Base-by-base conservation (phyloP, 2,113 vertebrate genomes). In the Corapipo altera region DNA sequence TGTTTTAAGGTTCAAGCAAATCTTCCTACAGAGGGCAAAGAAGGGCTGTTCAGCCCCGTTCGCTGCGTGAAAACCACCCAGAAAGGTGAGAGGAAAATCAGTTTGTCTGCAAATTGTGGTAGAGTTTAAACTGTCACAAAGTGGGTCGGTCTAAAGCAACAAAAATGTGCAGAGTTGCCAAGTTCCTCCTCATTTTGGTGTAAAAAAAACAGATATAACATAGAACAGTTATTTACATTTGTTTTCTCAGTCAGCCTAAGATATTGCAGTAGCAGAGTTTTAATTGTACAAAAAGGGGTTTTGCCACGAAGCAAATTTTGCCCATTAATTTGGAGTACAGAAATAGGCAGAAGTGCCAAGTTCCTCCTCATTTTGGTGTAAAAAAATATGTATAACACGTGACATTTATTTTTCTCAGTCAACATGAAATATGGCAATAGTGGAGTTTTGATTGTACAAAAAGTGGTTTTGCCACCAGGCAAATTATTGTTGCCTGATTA, bases 1-100 rank as follows among this genome's bases (percentile, higher is more conserved):
- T 98, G 98, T 76, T 88, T 98, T 88, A 97, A 95, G 85, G 98
- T 97, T 19, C 95, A 91, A 65, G 98, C 97, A 23, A 24, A 8
- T 9, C 35, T 91, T 5, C 13, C 0, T 21, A 0, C 0, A 1
- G 55, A 77, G 0, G 5, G 0, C 0, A 89, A 79, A 28, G 4
- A 23, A 10, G 95, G 96, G 33, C 30, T 72, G 12, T 96, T 95
- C 51, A 98, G 97, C 66, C 94, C 97, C 5, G 7, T 51, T 49
- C n/a, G 1, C 28, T 98, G 98, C 41, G 22, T 97, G 46, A 94
- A 33, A 59, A 98, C 97, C 70, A 96, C 97, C 57, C 83, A 2
- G 20, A 93, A 82, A 96, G 98, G 98, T 98, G 97, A 83, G 14
- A 84, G 22, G 49, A 32, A 44, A 41, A 65, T 44, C 6, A 1